A percentile compares a stretch with the other conserved stretches of the same genome.
Evolutionary conservation across 2,113 vertebrate genomes (phyloP).

Genomic region (Hypomesus transpacificus): DNA sequence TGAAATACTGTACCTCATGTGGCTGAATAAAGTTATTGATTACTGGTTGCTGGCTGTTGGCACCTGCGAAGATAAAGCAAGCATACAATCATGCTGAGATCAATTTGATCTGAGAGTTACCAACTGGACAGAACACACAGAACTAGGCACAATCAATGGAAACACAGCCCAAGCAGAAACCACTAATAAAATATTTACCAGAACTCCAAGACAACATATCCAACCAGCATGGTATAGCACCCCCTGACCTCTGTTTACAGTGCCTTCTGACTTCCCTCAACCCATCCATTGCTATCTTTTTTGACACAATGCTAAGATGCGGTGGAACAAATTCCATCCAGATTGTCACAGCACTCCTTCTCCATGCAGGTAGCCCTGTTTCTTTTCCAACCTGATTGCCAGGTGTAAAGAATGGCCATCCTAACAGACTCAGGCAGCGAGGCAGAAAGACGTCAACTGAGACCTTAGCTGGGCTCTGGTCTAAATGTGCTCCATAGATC

Average conservation of each 20-base stretch:
- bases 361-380: too few species aligned
- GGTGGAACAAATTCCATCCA: too few species aligned
- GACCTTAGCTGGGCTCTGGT: conserved; percentile 8
- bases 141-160: background rate
- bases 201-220: background rate
- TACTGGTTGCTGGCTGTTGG: too few species aligned
- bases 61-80: too few species aligned
- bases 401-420: conserved; percentile 12
- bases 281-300: too few species aligned
- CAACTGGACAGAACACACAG: background rate
- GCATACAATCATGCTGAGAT: too few species aligned
- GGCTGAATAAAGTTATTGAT: too few species aligned
- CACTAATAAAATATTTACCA: background rate
- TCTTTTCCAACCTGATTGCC: conserved; percentile 14
- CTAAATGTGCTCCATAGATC: conserved; percentile 44
- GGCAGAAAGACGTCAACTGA: conserved; percentile 11
- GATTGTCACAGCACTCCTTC: conserved; percentile 7
- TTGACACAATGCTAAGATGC: too few species aligned
- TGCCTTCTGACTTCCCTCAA: too few species aligned
- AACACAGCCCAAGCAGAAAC: background rate
- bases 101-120: background rate
- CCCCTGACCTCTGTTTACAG: background rate
- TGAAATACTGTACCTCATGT: too few species aligned
- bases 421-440: conserved; percentile 2
- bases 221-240: background rate